Evolutionary conservation across 2,888 invertebrate species (phyloP), one percentile per base, ranked within the genome.

Genomic region (Leptodirus hochenwartii): DNA sequence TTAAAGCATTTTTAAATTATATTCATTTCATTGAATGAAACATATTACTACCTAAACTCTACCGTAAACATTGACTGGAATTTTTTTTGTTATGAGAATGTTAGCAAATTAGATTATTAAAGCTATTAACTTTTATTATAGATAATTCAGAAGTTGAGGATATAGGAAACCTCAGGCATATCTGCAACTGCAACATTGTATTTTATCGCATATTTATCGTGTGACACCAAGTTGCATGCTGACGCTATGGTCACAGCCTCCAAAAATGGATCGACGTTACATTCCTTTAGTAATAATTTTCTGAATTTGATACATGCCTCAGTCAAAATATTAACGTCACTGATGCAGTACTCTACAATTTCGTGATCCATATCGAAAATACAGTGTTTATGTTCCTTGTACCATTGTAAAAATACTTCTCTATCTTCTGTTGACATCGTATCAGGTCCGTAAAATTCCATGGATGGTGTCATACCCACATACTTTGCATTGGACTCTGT

Each of bases 331-430:
- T n/a, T n/a, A n/a, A n/a, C n/a, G n/a, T n/a, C n/a, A n/a, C n/a
- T n/a, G n/a, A 32, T 13, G 15, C 32, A 37, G 26, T 37, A 37
- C 6, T 36, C 34, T 1, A 37, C 15, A 4, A 47, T 14, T 28
- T 46, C 44, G 4, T 37, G 33, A 26, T 36, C n/a, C 25, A 45
- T 37, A 31, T 45, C 29, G 32, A 45, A 45, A 4, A 35, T 32
- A 11, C 36, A 32, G 14, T 37, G 22, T 15, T 35, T 31, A 8
- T 27, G 23, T 15, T 37, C 31, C 3, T 34, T 25, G 24, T 44
- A 38, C 44, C 43, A 45, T 11, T 30, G 20, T 2, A 34, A 12
- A 33, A 43, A 44, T 2, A 22, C 10, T 4, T 30, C 26, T 1
- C 40, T 29, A 2, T 31, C 35, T 12, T 22, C 27, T 1, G 14